Percentiles rank a stretch among this genome's conserved stretches.
phyloP scores from a whole-genome alignment of 2,113 vertebrate genomes.

The Aptenodytes forsteri region DNA sequence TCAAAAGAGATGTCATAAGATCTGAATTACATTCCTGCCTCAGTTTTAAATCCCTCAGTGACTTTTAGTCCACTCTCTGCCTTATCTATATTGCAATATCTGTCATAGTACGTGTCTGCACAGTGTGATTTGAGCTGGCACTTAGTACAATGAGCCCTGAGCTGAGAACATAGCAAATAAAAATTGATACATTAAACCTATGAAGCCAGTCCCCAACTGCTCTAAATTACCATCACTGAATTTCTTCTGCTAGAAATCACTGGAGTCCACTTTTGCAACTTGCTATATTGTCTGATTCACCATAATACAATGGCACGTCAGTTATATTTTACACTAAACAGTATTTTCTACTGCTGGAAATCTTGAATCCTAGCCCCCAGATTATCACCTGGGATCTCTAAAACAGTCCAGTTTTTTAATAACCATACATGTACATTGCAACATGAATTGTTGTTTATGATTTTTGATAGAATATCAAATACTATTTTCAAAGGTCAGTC shows the following conservation, averaged over 20 bases:
- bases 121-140: not conserved
- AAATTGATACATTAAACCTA: not conserved
- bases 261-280: not conserved
- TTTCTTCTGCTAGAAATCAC: not conserved
- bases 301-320: not conserved
- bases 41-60: not conserved
- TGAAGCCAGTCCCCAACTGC: not conserved
- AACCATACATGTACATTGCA: rapidly evolving
- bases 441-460: not conserved
- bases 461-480: not conserved
- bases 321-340: not conserved
- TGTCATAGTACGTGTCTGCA: not conserved
- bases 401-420: not conserved
- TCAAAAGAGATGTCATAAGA: not conserved
- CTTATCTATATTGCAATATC: not conserved
- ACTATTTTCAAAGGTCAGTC: not conserved
- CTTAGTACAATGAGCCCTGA: not conserved
- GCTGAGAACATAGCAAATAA: not conserved
- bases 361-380: not conserved
- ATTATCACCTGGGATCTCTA: not conserved
- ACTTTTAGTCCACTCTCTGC: not conserved
- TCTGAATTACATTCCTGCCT: not conserved
- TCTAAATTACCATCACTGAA: not conserved
- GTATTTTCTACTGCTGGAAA: not conserved
- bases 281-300: not conserved